These are phyloP conservation scores for Apis laboriosa DNA, from an alignment of 1,140 invertebrate genomes.

Conservation along the genomic window DNA sequence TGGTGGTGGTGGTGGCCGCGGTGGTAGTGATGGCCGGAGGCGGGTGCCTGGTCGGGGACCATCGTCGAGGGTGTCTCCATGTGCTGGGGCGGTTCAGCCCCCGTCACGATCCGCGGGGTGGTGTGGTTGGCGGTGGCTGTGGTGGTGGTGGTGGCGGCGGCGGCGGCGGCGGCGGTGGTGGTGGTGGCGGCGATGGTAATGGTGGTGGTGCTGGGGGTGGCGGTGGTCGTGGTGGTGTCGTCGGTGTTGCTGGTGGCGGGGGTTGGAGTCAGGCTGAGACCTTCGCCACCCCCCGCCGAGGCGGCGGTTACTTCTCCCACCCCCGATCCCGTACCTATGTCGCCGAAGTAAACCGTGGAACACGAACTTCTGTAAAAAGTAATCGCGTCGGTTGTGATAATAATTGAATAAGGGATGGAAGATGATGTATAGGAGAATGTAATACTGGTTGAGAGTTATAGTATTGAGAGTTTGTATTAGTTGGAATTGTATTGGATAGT, in stretches of 20 bases:
- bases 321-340: conserved; percentile 67
- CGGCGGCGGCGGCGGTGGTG: conserved; percentile 42
- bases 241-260: conserved; percentile 43
- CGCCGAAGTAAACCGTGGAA: conserved; percentile 75
- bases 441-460: too few species aligned
- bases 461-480: too few species aligned
- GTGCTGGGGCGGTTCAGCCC: conserved; percentile 67
- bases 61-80: conserved; percentile 70
- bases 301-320: conserved; percentile 63
- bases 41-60: conserved; percentile 68
- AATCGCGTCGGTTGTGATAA: too few species aligned
- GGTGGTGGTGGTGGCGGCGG: conserved; percentile 41
- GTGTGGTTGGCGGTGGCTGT: conserved; percentile 47
- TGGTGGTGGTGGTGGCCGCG: conserved; percentile 68
- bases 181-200: conserved; percentile 44
- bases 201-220: conserved; percentile 32
- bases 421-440: too few species aligned
- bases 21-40: conserved; percentile 69
- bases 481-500: too few species aligned
- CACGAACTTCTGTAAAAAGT: conserved; percentile 72
- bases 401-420: too few species aligned
- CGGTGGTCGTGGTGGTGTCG: conserved; percentile 41
- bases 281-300: conserved; percentile 67
- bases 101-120: conserved; percentile 57
- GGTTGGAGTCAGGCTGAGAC: conserved; percentile 64